A percentile compares a stretch with the other conserved stretches of the same genome.
These are phyloP conservation scores for Philopotamus ludificatus DNA, from an alignment of 1,140 invertebrate genomes.

Conservation along the genomic window DNA sequence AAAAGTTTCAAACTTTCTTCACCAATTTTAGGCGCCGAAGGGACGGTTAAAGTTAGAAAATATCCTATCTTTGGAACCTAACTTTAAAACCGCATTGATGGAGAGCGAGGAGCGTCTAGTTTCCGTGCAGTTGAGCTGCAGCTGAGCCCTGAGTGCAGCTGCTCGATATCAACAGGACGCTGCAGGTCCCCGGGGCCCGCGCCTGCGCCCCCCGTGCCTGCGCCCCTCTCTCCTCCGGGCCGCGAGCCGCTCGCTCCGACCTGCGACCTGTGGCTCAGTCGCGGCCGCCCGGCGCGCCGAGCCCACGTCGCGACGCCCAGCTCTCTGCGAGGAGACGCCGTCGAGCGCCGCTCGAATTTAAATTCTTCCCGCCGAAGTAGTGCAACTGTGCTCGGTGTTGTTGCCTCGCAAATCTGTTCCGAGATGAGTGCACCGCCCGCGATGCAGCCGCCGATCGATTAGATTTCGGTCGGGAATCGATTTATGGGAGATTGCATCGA, in stretches of 20 bases:
- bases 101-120: background rate
- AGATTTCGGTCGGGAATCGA: too few relatives aligned
- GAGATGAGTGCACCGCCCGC: too few relatives aligned
- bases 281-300: background rate
- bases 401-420: too few relatives aligned
- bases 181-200: constrained; percentile 7
- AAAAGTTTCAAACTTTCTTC: too few relatives aligned
- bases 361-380: too few relatives aligned
- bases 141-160: too few relatives aligned
- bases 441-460: too few relatives aligned
- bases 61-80: background rate
- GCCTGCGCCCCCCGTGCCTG: constrained; percentile 7
- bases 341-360: too few relatives aligned
- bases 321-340: too few relatives aligned
- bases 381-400: too few relatives aligned
- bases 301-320: background rate
- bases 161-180: too few relatives aligned
- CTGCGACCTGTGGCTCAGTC: constrained; percentile 25
- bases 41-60: background rate
- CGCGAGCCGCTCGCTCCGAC: constrained; percentile 6
- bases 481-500: too few relatives aligned
- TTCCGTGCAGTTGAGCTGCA: background rate
- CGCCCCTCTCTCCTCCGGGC: background rate
- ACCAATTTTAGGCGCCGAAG: background rate
- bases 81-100: background rate